These are phyloP conservation scores for Hoplodrina blanda DNA, from an alignment of 2,888 invertebrate genomes.

Conservation along the genomic window DNA sequence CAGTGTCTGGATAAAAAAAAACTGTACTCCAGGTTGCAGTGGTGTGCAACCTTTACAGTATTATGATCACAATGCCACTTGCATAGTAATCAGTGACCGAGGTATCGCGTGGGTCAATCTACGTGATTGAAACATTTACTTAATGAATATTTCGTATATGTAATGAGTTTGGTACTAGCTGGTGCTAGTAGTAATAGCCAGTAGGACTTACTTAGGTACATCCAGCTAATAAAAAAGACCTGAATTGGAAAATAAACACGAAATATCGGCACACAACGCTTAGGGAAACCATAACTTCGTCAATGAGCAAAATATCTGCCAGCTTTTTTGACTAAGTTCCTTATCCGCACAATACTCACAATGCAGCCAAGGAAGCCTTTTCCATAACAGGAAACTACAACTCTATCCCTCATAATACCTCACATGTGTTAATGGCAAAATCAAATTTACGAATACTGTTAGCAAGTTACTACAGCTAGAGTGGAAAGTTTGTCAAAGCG, in stretches of 20 bases:
- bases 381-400: conserved; percentile 14
- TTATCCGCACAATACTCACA: conserved; percentile 14
- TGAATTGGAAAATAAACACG: not conserved
- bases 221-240: not conserved
- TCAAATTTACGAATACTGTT: conserved; percentile 56
- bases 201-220: too few relatives aligned
- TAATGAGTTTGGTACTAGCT: too few relatives aligned
- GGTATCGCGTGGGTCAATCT: too few relatives aligned
- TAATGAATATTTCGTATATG: too few relatives aligned
- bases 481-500: conserved; percentile 47
- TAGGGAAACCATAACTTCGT: conserved; percentile 1
- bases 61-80: too few relatives aligned
- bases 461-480: conserved; percentile 48
- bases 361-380: conserved; percentile 27
- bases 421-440: conserved; percentile 51
- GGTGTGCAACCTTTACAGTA: too few relatives aligned
- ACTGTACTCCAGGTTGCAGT: too few relatives aligned
- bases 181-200: too few relatives aligned
- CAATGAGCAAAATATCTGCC: conserved; percentile 11
- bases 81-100: too few relatives aligned
- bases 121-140: too few relatives aligned
- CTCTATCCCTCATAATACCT: conserved; percentile 24
- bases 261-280: not conserved
- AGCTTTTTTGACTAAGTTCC: conserved; percentile 3
- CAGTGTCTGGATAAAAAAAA: too few relatives aligned